Evolutionary conservation across 2,797 vertebrate genomes (phyloP).

Genomic region (Cercopithecus mitis): DNA sequence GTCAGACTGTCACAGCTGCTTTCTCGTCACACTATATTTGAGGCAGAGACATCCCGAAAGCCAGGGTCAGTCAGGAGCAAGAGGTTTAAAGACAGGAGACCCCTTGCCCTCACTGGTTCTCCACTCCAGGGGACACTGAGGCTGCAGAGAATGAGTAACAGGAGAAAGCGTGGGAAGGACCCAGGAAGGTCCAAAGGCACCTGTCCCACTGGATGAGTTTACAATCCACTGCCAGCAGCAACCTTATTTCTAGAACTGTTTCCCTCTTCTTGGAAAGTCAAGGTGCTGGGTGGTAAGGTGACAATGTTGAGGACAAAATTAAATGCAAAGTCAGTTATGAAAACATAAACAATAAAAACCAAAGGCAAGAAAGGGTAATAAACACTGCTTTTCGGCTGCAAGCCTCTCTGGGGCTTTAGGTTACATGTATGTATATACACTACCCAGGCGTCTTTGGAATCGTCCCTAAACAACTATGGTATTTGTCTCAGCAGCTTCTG

Average conservation of each 20-base stretch:
- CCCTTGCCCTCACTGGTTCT: neutral
- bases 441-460: neutral
- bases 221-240: too few relatives aligned
- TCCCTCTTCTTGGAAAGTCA: neutral
- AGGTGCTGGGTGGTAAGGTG: neutral
- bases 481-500: neutral
- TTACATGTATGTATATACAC: rapidly evolving
- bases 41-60: neutral
- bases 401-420: neutral
- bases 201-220: neutral
- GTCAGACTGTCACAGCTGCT: neutral
- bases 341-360: neutral
- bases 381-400: neutral
- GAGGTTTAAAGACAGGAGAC: neutral
- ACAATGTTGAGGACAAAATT: neutral
- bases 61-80: neutral
- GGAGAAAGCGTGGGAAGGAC: rapidly evolving
- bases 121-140: rapidly evolving
- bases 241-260: neutral
- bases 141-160: neutral
- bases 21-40: neutral
- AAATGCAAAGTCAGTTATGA: neutral
- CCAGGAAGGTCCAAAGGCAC: neutral
- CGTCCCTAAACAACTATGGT: neutral
- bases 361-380: neutral